phyloP scores from a whole-genome alignment of 2,888 invertebrate species.

The Baronia brevicornis region DNA sequence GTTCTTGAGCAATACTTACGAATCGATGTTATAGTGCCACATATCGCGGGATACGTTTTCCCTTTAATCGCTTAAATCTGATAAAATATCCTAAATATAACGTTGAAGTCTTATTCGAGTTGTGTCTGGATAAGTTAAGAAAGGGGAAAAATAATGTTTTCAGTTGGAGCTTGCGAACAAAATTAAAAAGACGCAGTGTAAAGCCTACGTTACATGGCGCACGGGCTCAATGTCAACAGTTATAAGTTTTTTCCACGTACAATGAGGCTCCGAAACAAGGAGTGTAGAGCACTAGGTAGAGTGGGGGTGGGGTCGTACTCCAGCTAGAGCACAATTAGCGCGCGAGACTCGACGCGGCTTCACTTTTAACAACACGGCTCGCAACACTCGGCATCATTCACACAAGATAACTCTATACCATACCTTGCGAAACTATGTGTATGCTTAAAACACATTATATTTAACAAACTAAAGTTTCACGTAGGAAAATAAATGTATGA shows the following conservation, averaged over 20 bases:
- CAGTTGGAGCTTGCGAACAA: conserved; percentile 23
- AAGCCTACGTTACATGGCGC: conserved; percentile 23
- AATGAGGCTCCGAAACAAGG: conserved; percentile 53
- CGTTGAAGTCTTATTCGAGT: too few relatives aligned
- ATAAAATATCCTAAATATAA: too few relatives aligned
- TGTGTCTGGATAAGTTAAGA: too few relatives aligned
- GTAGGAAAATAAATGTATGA: conserved; percentile 19
- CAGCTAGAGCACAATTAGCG: conserved; percentile 70
- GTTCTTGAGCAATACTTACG: too few relatives aligned
- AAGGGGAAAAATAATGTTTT: conserved; percentile 11
- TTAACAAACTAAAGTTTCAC: conserved; percentile 34
- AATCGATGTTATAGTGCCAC: too few relatives aligned
- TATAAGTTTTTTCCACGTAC: conserved; percentile 50
- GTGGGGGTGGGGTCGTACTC: conserved; percentile 26
- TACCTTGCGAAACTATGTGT: conserved; percentile 38
- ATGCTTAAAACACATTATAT: conserved; percentile 41
- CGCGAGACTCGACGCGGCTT: conserved; percentile 69
- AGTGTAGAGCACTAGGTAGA: conserved; percentile 50
- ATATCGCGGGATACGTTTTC: too few relatives aligned
- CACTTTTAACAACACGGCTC: conserved; percentile 69
- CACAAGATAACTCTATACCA: conserved; percentile 45
- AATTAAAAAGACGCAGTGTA: conserved; percentile 29
- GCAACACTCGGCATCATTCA: conserved; percentile 65
- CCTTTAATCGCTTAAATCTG: too few relatives aligned
- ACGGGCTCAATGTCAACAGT: conserved; percentile 64